A percentile compares a stretch with the other conserved stretches of the same genome.
Conservation (phyloP, 2,113 vertebrate genomes). For the Zapornia atra region DNA sequence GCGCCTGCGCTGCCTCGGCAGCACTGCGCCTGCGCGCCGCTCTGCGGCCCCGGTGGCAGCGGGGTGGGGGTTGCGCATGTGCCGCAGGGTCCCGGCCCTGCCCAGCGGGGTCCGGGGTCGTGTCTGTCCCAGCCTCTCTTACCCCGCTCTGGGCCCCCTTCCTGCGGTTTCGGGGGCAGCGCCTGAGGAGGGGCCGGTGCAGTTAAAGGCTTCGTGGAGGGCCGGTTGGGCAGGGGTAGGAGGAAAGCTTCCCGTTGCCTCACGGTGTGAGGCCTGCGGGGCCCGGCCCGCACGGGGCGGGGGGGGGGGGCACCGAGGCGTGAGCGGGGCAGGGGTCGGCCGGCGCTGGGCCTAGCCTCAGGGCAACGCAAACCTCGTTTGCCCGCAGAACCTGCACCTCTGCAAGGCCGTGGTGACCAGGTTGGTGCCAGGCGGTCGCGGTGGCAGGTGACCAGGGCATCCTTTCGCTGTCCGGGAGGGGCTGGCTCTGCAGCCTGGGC, state of each 20-base stretch:
- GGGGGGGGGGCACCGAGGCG: fast-evolving
- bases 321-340: background rate
- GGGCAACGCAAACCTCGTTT: fast-evolving
- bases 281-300: fast-evolving
- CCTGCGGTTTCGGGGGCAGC: background rate
- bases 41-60: background rate
- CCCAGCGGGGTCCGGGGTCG: fast-evolving
- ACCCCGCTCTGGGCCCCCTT: background rate
- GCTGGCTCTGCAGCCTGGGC: fast-evolving
- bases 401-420: fast-evolving
- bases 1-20: background rate
- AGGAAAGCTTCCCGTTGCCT: fast-evolving
- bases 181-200: fast-evolving
- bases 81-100: fast-evolving
- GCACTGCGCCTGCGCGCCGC: background rate
- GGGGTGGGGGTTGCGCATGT: background rate
- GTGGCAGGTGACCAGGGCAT: fast-evolving
- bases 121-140: fast-evolving
- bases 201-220: background rate
- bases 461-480: background rate
- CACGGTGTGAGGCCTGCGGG: background rate
- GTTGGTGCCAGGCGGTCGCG: fast-evolving
- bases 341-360: fast-evolving
- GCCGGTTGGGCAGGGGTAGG: background rate
- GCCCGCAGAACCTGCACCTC: fast-evolving